Base-by-base conservation (phyloP, 2,113 vertebrate genomes). In the Engystomops pustulosus region DNA sequence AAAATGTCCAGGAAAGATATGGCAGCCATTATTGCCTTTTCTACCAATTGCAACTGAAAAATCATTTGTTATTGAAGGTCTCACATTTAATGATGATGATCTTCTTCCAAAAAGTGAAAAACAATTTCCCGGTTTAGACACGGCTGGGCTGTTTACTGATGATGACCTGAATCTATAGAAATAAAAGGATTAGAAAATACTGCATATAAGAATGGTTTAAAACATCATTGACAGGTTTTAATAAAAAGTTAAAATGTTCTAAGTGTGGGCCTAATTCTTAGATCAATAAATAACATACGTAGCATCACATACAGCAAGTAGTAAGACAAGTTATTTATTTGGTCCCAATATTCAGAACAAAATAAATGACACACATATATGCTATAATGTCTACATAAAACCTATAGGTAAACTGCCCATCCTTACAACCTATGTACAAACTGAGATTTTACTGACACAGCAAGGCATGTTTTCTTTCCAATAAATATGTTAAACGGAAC, bases 1-100 rank as follows among this genome's bases (percentile, higher is more conserved):
- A 45, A 80, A 67, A 45, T 80, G 78, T 30, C 78, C 78, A 10
- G 78, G 78, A 47, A 80, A 67, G 41, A 8, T 80, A 25, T 80
- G 78, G 78, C 58, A 80, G 18, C 78, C 58, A 15, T n/a, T 62
- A 18, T 17, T 25, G 15, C 20, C 60, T n/a, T 11, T n/a, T 32
- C 3, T 30, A 49, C 58, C 44, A 34, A 47, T 80, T 49, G 0
- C 17, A 32, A 67, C 58, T 47, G 36, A 47, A 2, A 49, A 67
- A 65, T 25, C 58, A 4, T 67, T 65, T 60, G 11, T 67, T 45
- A 45, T 67, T 67, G n/a, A 12, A 25, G 41, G 25, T 47, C 7
- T 41, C 18, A 1, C 4, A 12, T 30, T 27, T 49, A 6, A 25
- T 32, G 71, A 36, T 47, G 25, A 30, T 32, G 60, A 67, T 67